Percentiles rank a stretch among this genome's conserved stretches.
Evolutionary conservation across 2,113 vertebrate species (phyloP).

Genomic region (human): DNA sequence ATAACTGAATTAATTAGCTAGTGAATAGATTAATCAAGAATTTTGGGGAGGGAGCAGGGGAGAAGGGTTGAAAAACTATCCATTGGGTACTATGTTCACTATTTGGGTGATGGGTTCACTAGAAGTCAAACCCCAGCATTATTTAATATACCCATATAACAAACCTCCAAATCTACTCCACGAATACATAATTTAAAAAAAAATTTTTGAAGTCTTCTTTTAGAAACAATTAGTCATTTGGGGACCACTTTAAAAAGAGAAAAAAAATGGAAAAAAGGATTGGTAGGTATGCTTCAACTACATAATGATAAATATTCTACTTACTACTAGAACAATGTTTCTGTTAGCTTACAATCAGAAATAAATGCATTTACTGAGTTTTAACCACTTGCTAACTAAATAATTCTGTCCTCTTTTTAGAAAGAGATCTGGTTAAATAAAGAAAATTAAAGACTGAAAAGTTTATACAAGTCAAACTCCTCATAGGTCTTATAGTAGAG

Average conservation of each 20-base stretch:
- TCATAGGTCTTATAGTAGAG: neutral
- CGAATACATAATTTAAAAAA: no score
- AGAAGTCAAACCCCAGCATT: no score
- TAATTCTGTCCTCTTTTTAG: neutral
- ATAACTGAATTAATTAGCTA: neutral
- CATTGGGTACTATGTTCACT: no score
- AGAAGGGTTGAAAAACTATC: no score
- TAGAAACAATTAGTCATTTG: constrained; percentile 31
- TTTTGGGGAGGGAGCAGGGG: neutral
- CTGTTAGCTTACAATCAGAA: neutral
- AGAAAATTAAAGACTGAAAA: neutral
- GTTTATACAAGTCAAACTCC: neutral
- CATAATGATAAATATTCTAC: neutral
- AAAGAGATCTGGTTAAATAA: neutral
- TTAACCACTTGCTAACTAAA: constrained; percentile 16
- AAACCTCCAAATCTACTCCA: no score
- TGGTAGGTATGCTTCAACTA: neutral
- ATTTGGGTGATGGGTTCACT: no score
- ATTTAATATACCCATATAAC: no score
- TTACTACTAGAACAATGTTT: neutral
- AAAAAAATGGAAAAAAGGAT: neutral
- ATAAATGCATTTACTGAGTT: neutral
- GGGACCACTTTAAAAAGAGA: neutral
- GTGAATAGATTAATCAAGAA: neutral
- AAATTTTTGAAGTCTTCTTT: neutral